Conservation (phyloP, 2,113 vertebrate genomes). For the Scatophagus argus region DNA sequence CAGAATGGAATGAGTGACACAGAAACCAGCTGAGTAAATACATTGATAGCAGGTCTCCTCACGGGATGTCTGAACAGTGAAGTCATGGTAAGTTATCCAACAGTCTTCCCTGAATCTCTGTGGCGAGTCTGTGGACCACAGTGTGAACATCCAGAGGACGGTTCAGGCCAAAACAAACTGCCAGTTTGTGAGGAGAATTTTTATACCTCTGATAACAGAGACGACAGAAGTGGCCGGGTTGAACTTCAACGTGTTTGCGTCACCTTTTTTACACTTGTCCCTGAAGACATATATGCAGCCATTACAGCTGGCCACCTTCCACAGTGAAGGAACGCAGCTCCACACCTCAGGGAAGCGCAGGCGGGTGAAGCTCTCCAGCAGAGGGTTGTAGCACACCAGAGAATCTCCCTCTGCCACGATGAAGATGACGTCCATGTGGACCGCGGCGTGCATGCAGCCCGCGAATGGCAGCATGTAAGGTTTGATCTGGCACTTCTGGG, state of each 20-base stretch:
- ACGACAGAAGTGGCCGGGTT: constrained; percentile 97
- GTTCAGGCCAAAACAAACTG: constrained; percentile 96
- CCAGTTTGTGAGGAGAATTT: constrained; percentile 96
- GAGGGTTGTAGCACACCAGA: constrained; percentile 95
- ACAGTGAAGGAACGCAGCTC: constrained; percentile 95
- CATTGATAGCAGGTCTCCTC: constrained; percentile 35
- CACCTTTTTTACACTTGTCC: constrained; percentile 97
- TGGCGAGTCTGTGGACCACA: constrained; percentile 8
- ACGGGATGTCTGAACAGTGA: constrained; percentile 34
- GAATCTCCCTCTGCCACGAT: constrained; percentile 96
- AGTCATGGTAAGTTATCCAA: constrained; percentile 34
- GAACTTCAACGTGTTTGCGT: constrained; percentile 95
- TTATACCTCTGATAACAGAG: constrained; percentile 94
- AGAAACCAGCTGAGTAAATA: constrained; percentile 61
- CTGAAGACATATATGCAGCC: constrained; percentile 98
- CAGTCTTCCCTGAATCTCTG: constrained; percentile 51
- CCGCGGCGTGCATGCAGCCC: constrained; percentile 94
- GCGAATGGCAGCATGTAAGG: constrained; percentile 96
- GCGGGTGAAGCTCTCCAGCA: constrained; percentile 97
- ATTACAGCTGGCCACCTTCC: constrained; percentile 99
- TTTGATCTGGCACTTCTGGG: constrained; percentile 94
- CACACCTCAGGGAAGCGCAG: constrained; percentile 95
- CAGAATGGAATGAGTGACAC: constrained; percentile 44
- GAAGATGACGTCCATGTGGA: constrained; percentile 98
- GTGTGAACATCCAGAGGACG: constrained; percentile 6